These are phyloP conservation scores for Pogona vitticeps DNA, from an alignment of 2,113 vertebrate species.

Conservation along the genomic window DNA sequence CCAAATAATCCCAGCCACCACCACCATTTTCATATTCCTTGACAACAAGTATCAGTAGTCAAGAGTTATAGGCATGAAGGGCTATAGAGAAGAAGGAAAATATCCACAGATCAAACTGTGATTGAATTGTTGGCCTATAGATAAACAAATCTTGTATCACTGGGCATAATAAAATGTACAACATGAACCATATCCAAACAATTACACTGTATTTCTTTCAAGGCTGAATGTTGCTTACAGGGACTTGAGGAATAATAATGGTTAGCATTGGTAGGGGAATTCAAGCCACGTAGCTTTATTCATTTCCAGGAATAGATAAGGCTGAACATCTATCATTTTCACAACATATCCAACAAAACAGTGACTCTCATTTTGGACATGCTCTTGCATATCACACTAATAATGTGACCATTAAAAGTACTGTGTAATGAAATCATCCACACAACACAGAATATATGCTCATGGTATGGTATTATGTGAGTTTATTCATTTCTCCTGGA, in stretches of 20 bases:
- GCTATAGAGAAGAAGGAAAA: background rate
- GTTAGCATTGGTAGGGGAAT: background rate
- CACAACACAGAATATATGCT: slow-evolving; percentile 47
- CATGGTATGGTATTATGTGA: slow-evolving; percentile 22
- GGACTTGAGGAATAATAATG: background rate
- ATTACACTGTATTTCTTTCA: background rate
- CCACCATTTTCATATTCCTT: slow-evolving; percentile 23
- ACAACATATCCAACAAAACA: slow-evolving; percentile 12
- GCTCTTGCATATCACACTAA: slow-evolving; percentile 37
- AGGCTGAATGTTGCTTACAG: background rate
- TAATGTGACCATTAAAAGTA: slow-evolving; percentile 47
- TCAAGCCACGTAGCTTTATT: background rate
- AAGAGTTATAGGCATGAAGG: background rate
- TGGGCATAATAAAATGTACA: background rate
- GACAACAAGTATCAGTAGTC: background rate
- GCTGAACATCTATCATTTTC: background rate
- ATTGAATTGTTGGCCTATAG: background rate
- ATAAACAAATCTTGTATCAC: background rate
- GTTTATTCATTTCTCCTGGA: background rate
- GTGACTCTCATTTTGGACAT: slow-evolving; percentile 19
- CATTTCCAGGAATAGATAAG: background rate
- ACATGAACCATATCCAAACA: background rate
- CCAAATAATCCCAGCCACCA: slow-evolving; percentile 27
- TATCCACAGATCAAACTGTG: background rate
- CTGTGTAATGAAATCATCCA: slow-evolving; percentile 7